These are phyloP conservation scores for Lerema accius DNA, from an alignment of 1,140 invertebrate species.

Conservation along the genomic window DNA sequence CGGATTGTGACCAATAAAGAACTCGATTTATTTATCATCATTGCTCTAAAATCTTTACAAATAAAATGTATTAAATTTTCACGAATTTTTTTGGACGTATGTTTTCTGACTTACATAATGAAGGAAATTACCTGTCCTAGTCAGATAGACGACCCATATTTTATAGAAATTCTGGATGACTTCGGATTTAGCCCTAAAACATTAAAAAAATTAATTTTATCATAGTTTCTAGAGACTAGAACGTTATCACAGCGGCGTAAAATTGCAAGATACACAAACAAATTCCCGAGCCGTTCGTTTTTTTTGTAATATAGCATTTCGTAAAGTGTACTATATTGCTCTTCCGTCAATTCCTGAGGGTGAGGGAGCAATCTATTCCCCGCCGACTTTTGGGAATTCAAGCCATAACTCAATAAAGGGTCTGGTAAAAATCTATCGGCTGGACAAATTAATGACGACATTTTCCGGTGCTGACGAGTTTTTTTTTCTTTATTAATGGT, in stretches of 20 bases:
- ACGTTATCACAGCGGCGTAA: background rate
- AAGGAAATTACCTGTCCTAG: too few species aligned
- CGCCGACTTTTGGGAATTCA: constrained; percentile 20
- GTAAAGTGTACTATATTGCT: constrained; percentile 15
- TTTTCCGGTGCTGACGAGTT: constrained; percentile 4
- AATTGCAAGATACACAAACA: background rate
- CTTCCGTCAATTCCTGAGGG: constrained; percentile 19
- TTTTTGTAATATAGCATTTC: constrained; percentile 2
- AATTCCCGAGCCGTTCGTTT: background rate
- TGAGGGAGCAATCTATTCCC: constrained; percentile 28
- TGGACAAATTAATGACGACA: constrained; percentile 29
- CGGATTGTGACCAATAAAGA: too few species aligned
- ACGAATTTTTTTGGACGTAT: too few species aligned
- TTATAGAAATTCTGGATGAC: too few species aligned
- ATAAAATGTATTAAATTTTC: too few species aligned
- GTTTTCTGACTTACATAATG: too few species aligned
- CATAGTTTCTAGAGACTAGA: too few species aligned
- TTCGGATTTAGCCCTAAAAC: too few species aligned
- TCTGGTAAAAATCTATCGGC: constrained; percentile 29
- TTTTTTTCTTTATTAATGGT: constrained; percentile 14
- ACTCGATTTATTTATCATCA: too few species aligned
- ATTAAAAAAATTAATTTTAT: too few species aligned
- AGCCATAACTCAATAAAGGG: constrained; percentile 28
- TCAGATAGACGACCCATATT: too few species aligned
- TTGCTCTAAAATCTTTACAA: too few species aligned